Evolutionary conservation across 2,113 vertebrate genomes (phyloP), one percentile per base, ranked within the genome.

Genomic region (Poeciliopsis prolifica): DNA sequence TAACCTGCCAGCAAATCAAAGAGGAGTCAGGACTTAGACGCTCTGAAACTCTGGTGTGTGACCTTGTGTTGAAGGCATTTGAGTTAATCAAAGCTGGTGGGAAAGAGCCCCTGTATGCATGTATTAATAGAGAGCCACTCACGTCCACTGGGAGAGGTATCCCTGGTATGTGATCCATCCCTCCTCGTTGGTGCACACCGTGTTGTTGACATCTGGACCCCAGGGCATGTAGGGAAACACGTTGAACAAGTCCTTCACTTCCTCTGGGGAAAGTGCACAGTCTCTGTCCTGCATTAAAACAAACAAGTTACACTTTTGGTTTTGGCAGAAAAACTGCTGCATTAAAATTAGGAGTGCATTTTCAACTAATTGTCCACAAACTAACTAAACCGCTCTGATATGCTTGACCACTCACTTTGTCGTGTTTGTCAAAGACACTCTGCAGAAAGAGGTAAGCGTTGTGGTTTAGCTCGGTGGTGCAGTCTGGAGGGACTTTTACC

Each of bases 131-230:
- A 26, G 22, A 26, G 62, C 71, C 60, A 97, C 98, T 97, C 89
- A 99, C 97, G 98, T 99, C 98, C 98, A 99, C 92, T 99, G 98
- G 0, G 98, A 99, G 74, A 99, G 96, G 91, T 99, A 99, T 64
- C 98, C 98, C 80, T 99, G 98, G 94, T 99, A 99, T 1, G 98
- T 99, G 92, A 99, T 98, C 97, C 98, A 99, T 10, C 97, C 98
- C 88, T 95, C 95, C 33, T 98, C 98, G 33, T 97, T 99, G 33
- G 98, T 99, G 86, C 95, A 96, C 44, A 99, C 96, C 0, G 97
- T 99, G 92, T 96, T 97, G 93, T 99, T 99, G 84, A 99, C 97
- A 76, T 99, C 97, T 60, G 97, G 98, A 1, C 97, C 98, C 98
- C 98, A 99, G 0, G 98, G 98, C 95, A 99, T 98, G 70, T 99